Percentiles rank a stretch among this genome's conserved stretches.
These are phyloP conservation scores for Adrianichthys oophorus DNA, from an alignment of 2,797 vertebrate genomes.

Conservation along the genomic window DNA sequence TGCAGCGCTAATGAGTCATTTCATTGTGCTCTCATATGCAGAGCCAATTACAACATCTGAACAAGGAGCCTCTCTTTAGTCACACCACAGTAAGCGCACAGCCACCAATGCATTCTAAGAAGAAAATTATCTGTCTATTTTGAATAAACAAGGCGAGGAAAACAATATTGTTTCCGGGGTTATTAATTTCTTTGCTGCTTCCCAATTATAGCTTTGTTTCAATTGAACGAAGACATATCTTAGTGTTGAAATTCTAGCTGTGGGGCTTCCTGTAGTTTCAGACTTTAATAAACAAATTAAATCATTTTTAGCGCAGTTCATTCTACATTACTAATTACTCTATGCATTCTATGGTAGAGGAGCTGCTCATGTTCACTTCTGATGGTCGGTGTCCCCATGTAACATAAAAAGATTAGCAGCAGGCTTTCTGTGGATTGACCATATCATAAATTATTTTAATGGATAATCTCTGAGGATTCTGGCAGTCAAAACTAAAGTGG, in stretches of 20 bases:
- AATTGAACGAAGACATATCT: slow-evolving; percentile 6
- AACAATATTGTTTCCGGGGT: not conserved
- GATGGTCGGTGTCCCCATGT: too few relatives aligned
- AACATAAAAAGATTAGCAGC: too few relatives aligned
- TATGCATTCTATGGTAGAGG: too few relatives aligned
- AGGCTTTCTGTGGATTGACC: too few relatives aligned
- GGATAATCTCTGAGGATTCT: too few relatives aligned
- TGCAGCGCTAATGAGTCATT: slow-evolving; percentile 8
- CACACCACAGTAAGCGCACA: slow-evolving; percentile 19
- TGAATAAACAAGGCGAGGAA: slow-evolving; percentile 22
- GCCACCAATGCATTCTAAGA: slow-evolving; percentile 22
- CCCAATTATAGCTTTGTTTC: slow-evolving; percentile 17
- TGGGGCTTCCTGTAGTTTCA: not conserved
- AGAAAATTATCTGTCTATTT: slow-evolving; percentile 22
- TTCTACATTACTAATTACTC: not conserved
- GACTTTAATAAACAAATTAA: not conserved
- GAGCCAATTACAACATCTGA: slow-evolving; percentile 18
- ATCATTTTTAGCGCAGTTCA: not conserved
- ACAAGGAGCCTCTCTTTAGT: slow-evolving; percentile 10
- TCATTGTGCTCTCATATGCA: slow-evolving; percentile 11
- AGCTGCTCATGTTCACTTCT: too few relatives aligned
- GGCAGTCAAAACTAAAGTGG: too few relatives aligned
- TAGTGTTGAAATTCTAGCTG: too few relatives aligned
- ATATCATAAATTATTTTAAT: too few relatives aligned
- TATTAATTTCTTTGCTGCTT: slow-evolving; percentile 20